Conservation (phyloP, 2,113 vertebrate species). For the Trichechus manatus region DNA sequence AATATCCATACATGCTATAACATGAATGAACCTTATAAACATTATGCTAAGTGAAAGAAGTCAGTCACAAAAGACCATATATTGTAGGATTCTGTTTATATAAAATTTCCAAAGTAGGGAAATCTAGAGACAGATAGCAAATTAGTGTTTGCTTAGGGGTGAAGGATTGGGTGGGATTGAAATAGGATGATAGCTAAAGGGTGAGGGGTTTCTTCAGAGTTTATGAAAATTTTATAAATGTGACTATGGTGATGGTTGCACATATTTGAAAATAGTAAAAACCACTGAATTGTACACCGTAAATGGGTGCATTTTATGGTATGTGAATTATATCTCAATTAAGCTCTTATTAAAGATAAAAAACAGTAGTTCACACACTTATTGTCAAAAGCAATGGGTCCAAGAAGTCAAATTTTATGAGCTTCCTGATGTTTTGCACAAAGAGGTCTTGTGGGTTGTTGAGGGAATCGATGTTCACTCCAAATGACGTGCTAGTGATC, state of each 20-base stretch:
- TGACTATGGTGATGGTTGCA: no score
- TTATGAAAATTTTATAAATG: background rate
- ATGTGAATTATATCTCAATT: background rate
- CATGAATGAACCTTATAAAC: no score
- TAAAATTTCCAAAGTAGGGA: background rate
- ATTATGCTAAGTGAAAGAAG: background rate
- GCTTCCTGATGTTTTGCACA: conserved; percentile 88
- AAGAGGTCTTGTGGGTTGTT: conserved; percentile 93
- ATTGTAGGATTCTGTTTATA: background rate
- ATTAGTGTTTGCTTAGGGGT: background rate
- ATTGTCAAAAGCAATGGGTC: conserved; percentile 78
- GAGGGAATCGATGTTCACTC: conserved; percentile 92
- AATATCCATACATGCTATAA: no score
- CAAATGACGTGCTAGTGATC: conserved; percentile 91
- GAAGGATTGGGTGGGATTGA: background rate
- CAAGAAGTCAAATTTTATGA: conserved; percentile 87
- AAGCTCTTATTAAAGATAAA: background rate
- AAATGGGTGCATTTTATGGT: background rate
- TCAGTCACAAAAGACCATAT: background rate
- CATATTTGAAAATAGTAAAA: background rate
- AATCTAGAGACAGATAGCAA: background rate
- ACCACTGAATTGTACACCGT: background rate
- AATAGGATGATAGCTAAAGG: background rate
- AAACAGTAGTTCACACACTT: conserved; percentile 80
- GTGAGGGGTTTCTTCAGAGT: background rate